Evolutionary conservation across 1,140 invertebrate species (phyloP).

Genomic region (Meloidogyne hapla): DNA sequence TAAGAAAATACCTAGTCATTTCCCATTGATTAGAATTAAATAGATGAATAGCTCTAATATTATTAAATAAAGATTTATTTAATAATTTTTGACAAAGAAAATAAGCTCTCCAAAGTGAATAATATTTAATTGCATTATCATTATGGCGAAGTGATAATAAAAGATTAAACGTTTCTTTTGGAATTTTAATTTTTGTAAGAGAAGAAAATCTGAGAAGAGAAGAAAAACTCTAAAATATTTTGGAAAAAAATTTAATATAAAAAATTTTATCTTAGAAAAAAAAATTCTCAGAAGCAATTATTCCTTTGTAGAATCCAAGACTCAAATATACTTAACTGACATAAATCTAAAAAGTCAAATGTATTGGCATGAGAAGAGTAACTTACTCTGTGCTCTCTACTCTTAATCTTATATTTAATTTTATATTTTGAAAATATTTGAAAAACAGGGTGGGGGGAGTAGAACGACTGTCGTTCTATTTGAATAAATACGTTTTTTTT

Average conservation of each 20-base stretch:
- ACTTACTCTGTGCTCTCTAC: no score
- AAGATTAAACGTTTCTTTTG: not conserved
- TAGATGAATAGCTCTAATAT: constrained; percentile 1
- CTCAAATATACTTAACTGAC: no score
- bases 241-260: no score
- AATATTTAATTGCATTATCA: constrained; percentile 1
- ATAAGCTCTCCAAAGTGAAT: not conserved
- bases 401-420: no score
- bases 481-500: no score
- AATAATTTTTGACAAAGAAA: not conserved
- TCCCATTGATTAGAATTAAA: constrained; percentile 17
- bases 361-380: no score
- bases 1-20: not conserved
- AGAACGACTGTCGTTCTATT: no score
- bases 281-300: not conserved
- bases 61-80: not conserved
- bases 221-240: constrained; percentile 6
- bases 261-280: not conserved
- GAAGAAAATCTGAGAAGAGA: not conserved
- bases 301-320: no score
- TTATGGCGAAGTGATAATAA: not conserved
- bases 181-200: constrained; percentile 4
- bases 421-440: no score
- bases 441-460: no score
- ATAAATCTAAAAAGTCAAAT: no score